Evolutionary conservation across 2,888 invertebrate species (phyloP), one percentile per base, ranked within the genome.

Genomic region (Sphinx pinastri): DNA sequence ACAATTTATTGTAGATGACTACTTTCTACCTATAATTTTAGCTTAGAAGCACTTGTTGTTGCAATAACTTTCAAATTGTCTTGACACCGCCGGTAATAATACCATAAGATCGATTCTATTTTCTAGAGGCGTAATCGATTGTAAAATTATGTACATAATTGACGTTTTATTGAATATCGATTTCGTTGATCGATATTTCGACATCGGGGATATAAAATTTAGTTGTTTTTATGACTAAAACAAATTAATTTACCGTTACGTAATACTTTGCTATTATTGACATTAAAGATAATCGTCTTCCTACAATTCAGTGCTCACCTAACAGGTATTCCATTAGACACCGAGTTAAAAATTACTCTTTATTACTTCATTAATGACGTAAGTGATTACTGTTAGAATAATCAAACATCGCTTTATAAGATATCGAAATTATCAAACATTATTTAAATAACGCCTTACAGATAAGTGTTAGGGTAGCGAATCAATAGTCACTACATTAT

Each of bases 101-200:
- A 19, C 12, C 49, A 63, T 60, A 45, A 60, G 6, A 19, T 63
- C 47, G 19, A 49, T 63, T 49, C 49, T 49, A 63, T 63, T 16
- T 55, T 63, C 19, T 19, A 63, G 49, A 63, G 63, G 49, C 19
- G 49, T 49, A 63, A 63, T 63, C 19, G 49, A 49, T 47, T 19
- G 19, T 63, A 49, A 63, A 49, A 25, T 47, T 63, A 49, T 47
- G 6, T 5, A 19, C 63, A 12, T 6, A 19, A 49, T 63, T 63
- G 57, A 57, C 25, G 63, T 63, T 63, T 49, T 19, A 49, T 19
- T 63, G 63, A 63, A 49, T 49, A 49, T 63, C 13, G 47, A 63
- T 49, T 47, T 49, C 16, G 63, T 12, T 63, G 49, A 49, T 49
- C 19, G 63, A 49, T 49, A 47, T 63, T 63, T 49, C 63, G 49